Conservation (phyloP, 2,113 vertebrate species). For the Eurystomus gularis region DNA sequence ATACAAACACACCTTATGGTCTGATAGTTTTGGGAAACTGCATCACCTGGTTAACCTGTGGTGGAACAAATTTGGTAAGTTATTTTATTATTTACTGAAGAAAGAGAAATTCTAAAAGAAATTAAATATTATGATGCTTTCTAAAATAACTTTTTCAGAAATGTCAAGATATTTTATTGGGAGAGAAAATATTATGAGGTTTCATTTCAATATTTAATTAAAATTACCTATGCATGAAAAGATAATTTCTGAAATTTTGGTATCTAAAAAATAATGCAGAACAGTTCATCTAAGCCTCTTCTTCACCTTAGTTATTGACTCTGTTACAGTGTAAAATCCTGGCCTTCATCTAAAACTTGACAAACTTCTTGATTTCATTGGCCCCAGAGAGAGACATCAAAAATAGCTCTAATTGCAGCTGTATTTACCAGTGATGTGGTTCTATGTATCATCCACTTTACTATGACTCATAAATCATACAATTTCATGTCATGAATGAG, state of each 20-base stretch:
- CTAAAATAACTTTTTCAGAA: background rate
- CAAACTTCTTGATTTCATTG: background rate
- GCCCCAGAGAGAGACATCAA: background rate
- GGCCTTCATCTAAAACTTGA: background rate
- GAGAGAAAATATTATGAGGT: background rate
- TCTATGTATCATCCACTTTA: background rate
- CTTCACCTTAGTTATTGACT: fast-evolving
- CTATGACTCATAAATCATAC: background rate
- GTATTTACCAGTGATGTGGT: background rate
- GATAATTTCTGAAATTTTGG: background rate
- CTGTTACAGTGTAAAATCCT: background rate
- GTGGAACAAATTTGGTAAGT: background rate
- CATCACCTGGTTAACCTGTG: background rate
- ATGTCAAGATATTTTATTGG: background rate
- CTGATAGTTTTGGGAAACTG: background rate
- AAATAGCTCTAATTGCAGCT: background rate
- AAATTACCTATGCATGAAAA: background rate
- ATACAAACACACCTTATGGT: background rate
- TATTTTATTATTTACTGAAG: background rate
- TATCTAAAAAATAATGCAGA: background rate
- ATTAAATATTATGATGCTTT: background rate
- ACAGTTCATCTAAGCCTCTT: background rate
- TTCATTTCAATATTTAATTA: background rate
- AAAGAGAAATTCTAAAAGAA: background rate
- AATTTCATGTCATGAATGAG: background rate